phyloP scores from a whole-genome alignment of 1,140 invertebrate species.

The Drosophila sechellia region DNA sequence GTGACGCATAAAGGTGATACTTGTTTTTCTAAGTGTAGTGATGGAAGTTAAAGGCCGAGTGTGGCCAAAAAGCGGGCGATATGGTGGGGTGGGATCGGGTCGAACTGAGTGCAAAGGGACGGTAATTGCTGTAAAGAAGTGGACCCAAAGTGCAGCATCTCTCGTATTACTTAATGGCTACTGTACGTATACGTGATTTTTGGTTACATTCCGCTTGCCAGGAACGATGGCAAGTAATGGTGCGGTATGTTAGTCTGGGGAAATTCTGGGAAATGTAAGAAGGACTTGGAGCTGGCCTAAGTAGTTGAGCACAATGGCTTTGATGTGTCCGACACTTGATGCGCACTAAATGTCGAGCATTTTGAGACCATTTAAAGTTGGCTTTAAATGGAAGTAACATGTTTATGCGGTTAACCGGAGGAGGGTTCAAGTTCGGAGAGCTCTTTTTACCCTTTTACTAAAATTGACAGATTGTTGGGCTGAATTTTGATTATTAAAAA shows the following conservation, averaged over 20 bases:
- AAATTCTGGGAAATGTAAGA: not conserved
- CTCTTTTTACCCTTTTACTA: too few species aligned
- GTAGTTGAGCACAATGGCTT: conserved; percentile 57
- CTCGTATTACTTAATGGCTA: conserved; percentile 69
- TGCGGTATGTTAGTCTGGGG: conserved; percentile 15
- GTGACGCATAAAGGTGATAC: not conserved
- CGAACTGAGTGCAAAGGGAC: conserved; percentile 29
- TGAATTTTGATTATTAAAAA: not conserved
- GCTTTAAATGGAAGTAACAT: conserved; percentile 18
- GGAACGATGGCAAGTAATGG: conserved; percentile 24
- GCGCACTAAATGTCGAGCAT: conserved; percentile 62
- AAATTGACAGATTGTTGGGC: not conserved
- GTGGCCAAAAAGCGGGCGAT: conserved; percentile 13
- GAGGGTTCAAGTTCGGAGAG: not conserved
- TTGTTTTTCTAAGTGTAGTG: conserved; percentile 26
- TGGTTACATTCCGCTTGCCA: conserved; percentile 48
- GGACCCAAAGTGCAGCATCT: conserved; percentile 61
- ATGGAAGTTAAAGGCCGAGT: conserved; percentile 41
- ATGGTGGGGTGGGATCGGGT: conserved; percentile 11
- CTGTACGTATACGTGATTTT: conserved; percentile 77
- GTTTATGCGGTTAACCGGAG: conserved; percentile 31
- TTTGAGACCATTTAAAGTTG: conserved; percentile 57
- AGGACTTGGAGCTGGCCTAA: conserved; percentile 26
- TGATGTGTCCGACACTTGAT: conserved; percentile 49
- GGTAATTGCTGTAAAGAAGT: conserved; percentile 57